phyloP scores from a whole-genome alignment of 1,140 invertebrate genomes.

The Coenobita brevimanus region DNA sequence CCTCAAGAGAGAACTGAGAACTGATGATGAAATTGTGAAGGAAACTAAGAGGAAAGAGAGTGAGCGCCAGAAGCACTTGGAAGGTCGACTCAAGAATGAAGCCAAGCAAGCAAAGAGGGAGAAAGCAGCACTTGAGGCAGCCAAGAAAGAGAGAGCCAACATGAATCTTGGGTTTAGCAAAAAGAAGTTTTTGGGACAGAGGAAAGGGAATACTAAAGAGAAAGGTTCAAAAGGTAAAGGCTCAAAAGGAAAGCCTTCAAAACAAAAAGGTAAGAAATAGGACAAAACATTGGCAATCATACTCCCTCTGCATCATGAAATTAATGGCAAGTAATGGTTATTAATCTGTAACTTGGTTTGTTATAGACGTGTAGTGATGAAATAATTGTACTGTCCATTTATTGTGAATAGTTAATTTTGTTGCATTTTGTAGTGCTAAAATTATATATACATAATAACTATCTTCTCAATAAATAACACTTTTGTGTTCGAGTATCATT shows the following conservation, averaged over 20 bases:
- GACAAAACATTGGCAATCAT: neutral
- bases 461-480: no score
- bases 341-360: no score
- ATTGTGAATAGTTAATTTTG: no score
- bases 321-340: no score
- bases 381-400: no score
- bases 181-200: neutral
- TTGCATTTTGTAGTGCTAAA: no score
- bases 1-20: slow-evolving; percentile 32
- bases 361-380: no score
- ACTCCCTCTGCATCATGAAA: neutral
- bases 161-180: neutral
- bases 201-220: neutral
- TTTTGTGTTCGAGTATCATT: no score
- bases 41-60: slow-evolving; percentile 20
- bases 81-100: neutral
- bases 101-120: neutral
- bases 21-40: slow-evolving; percentile 15
- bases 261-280: neutral
- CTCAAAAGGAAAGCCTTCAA: no score
- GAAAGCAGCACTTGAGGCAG: neutral
- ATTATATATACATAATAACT: no score
- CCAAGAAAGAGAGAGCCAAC: neutral
- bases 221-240: neutral
- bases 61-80: slow-evolving; percentile 27